A percentile compares a stretch with the other conserved stretches of the same genome.
phyloP scores from a whole-genome alignment of 2,888 invertebrate genomes.

The Diplazon laetatorius region DNA sequence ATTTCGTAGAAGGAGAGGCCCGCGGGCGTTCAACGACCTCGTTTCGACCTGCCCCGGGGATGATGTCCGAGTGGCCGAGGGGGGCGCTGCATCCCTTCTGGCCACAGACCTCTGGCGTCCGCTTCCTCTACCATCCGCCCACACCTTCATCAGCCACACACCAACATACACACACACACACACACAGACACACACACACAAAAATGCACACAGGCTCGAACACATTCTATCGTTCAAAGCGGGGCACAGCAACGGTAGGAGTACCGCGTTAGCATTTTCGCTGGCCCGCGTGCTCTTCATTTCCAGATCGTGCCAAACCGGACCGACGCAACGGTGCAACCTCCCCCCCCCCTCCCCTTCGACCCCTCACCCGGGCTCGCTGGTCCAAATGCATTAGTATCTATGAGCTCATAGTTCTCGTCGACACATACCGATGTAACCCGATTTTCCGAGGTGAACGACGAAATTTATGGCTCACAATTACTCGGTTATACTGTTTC shows the following conservation, averaged over 20 bases:
- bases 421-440: conserved; percentile 18
- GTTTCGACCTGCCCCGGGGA: conserved; percentile 45
- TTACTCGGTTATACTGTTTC: conserved; percentile 67
- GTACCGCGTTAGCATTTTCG: conserved; percentile 58
- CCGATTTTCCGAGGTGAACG: conserved; percentile 54
- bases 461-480: conserved; percentile 73
- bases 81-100: conserved; percentile 42
- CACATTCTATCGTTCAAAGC: conserved; percentile 17
- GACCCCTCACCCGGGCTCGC: neutral
- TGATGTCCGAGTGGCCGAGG: conserved; percentile 48
- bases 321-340: neutral
- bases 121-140: conserved; percentile 8
- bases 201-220: too few relatives aligned
- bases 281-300: conserved; percentile 42
- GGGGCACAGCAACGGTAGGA: conserved; percentile 7
- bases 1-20: conserved; percentile 56
- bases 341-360: neutral
- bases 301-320: conserved; percentile 42
- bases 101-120: conserved; percentile 32
- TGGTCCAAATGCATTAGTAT: conserved; percentile 31
- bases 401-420: conserved; percentile 10
- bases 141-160: neutral
- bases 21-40: conserved; percentile 59
- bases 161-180: neutral
- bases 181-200: neutral